Base-by-base conservation (phyloP, 1,140 invertebrate genomes). In the Platyscapa corneri region DNA sequence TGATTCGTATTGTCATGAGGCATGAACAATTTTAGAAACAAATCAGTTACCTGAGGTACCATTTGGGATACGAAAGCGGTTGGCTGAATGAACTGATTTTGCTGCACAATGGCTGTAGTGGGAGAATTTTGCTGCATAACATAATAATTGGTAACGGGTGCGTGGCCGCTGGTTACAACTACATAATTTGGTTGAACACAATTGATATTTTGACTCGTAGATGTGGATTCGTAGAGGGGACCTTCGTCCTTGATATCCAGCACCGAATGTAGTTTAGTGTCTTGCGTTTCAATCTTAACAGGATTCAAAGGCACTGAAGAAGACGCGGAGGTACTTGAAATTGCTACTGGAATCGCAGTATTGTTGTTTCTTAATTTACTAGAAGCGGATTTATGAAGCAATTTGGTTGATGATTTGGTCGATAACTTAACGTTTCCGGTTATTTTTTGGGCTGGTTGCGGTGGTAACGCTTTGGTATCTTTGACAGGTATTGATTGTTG, bases 181-280 rank as follows among this genome's bases (percentile, higher is more conserved):
- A 89, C 87, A 67, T 90, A 90, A 80, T 89, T 90, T 14, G 89
- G 86, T 37, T 91, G 90, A 46, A 89, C 27, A 18, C 75, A 74
- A 37, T 23, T 74, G 30, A 56, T 16, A 53, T 39, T 70, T 72
- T 82, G 80, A 78, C 23, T 78, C 1, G 67, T 18, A n/a, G 32
- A 30, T 34, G 67, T 0, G 18, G 72, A 27, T 7, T 86, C 84
- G 23, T 86, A 86, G 14, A 82, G 60, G 3, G 84, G 84, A 70
- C 84, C 84, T 23, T 93, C 92, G 16, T 92, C 92, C 34, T 92
- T 91, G 14, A 93, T 93, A 70, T 93, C 91, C 53, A 93, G 60
- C 65, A 92, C 92, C 0, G 92, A 92, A 81, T 93, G 92, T 34
- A 93, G 90, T 70, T 91, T 92, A 0, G 72, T 27, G 42, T 86